These are phyloP conservation scores for Tamias sibiricus DNA, from an alignment of 2,113 vertebrate genomes.

Conservation along the genomic window DNA sequence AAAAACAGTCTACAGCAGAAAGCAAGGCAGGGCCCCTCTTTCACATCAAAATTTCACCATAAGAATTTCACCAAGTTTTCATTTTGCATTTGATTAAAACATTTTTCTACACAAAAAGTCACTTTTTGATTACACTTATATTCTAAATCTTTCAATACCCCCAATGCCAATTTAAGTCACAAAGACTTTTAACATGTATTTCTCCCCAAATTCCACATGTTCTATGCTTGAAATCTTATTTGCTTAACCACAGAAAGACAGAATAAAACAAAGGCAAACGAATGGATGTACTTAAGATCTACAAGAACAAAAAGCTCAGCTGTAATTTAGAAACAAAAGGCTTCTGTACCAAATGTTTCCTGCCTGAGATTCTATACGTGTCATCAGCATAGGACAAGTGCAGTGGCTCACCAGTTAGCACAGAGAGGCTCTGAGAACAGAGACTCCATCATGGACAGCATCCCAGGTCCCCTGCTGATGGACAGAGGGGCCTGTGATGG, in stretches of 20 bases:
- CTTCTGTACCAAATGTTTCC: neutral
- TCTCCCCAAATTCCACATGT: neutral
- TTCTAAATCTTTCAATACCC: constrained; percentile 5
- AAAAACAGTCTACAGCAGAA: neutral
- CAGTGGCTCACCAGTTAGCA: neutral
- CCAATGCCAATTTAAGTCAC: neutral
- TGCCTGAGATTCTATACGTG: neutral
- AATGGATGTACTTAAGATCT: neutral
- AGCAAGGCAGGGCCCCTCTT: neutral
- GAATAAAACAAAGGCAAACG: neutral
- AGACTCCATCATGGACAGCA: neutral
- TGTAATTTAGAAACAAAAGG: neutral
- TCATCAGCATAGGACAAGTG: neutral
- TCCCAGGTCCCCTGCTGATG: neutral
- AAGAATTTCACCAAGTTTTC: neutral
- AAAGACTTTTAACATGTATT: constrained; percentile 1
- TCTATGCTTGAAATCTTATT: neutral
- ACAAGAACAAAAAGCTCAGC: neutral
- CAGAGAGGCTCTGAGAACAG: neutral
- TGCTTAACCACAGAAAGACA: neutral
- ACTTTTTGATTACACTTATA: constrained; percentile 26
- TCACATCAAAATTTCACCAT: neutral
- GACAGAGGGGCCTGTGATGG: neutral
- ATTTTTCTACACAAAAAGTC: constrained; percentile 1
- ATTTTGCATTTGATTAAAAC: constrained; percentile 36